phyloP scores from a whole-genome alignment of 2,888 invertebrate genomes.

The Tortrix viridana region DNA sequence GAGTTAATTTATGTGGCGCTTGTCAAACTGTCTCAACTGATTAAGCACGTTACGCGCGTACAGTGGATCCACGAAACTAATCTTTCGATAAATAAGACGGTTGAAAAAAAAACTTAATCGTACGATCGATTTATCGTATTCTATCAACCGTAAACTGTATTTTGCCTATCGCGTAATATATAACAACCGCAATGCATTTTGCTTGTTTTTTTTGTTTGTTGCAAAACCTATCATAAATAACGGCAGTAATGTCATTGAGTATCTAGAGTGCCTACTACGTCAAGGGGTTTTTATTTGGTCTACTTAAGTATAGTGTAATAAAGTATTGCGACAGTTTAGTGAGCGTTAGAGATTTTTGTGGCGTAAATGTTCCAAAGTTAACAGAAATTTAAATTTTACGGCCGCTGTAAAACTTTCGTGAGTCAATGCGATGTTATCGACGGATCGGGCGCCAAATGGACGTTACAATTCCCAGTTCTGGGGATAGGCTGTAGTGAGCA shows the following conservation, averaged over 20 bases:
- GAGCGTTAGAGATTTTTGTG: constrained; percentile 4
- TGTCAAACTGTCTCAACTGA: constrained; percentile 19
- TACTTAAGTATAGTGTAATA: neutral
- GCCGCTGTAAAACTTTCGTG: constrained; percentile 12
- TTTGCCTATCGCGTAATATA: neutral
- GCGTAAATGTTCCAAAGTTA: constrained; percentile 1
- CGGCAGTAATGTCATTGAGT: neutral
- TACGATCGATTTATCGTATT: neutral
- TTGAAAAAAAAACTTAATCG: neutral
- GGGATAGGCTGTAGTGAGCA: neutral
- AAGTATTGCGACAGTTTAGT: neutral
- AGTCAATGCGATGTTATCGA: constrained; percentile 21
- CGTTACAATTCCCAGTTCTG: constrained; percentile 23
- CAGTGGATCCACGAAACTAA: neutral
- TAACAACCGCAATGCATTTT: neutral
- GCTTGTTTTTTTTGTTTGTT: neutral
- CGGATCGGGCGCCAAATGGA: constrained; percentile 25
- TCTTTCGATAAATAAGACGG: too few relatives aligned
- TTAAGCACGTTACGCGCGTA: neutral
- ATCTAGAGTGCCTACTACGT: neutral
- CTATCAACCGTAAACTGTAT: neutral
- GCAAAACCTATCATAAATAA: neutral
- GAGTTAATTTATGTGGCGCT: constrained; percentile 20
- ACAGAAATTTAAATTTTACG: constrained; percentile 18
- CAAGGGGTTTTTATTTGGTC: neutral